phyloP scores from a whole-genome alignment of 2,113 vertebrate species.

The Physeter macrocephalus region DNA sequence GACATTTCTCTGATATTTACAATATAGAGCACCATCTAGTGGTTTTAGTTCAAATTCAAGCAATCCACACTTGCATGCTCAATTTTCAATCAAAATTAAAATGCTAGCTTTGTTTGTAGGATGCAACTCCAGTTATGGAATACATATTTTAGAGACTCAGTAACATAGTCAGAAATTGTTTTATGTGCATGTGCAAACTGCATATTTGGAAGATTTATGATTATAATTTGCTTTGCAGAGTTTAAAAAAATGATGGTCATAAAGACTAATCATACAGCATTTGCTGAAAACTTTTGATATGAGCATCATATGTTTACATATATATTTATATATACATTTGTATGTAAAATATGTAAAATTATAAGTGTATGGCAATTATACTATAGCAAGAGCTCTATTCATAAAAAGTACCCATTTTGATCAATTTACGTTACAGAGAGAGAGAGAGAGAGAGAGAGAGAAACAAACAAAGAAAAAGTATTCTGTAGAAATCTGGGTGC shows the following conservation, averaged over 20 bases:
- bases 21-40: constrained; percentile 57
- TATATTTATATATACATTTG: background rate
- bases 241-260: background rate
- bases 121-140: background rate
- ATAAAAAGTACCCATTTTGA: background rate
- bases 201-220: background rate
- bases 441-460: background rate
- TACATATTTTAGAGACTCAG: background rate
- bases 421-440: background rate
- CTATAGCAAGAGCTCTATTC: background rate
- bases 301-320: background rate
- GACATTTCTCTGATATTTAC: background rate
- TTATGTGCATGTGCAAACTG: background rate
- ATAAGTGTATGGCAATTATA: background rate
- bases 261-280: background rate
- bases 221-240: background rate
- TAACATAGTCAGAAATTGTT: background rate
- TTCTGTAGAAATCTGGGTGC: background rate
- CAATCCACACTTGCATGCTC: background rate
- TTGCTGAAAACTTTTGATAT: background rate
- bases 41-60: background rate
- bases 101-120: background rate
- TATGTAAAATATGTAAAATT: background rate
- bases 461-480: background rate
- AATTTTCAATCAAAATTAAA: background rate